Conservation (phyloP, 2,888 invertebrate species). For the Mantis religiosa region DNA sequence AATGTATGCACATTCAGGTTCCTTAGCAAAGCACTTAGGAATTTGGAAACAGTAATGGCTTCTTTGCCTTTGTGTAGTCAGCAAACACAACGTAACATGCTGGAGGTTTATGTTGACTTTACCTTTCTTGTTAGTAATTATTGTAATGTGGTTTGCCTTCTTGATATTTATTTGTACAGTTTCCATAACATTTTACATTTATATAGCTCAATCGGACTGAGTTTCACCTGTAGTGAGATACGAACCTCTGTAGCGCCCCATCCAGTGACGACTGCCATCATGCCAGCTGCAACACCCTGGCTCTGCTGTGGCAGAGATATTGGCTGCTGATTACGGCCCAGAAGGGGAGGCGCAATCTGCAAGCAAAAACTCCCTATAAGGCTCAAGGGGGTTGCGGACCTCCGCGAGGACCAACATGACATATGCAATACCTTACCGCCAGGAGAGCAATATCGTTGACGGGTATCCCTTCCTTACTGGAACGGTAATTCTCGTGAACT, state of each 20-base stretch:
- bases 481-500: neutral
- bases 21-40: too few species aligned
- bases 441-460: conserved; percentile 6
- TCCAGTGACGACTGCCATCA: neutral
- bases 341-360: neutral
- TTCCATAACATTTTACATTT: too few species aligned
- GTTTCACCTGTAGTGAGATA: neutral
- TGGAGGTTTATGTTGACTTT: too few species aligned
- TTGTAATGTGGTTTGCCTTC: too few species aligned
- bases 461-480: neutral
- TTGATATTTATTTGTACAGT: too few species aligned
- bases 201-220: too few species aligned
- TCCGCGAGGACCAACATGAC: neutral
- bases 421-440: neutral
- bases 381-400: too few species aligned
- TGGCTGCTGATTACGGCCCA: neutral
- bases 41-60: too few species aligned
- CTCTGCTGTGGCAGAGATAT: neutral
- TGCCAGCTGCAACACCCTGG: neutral
- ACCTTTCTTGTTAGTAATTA: too few species aligned
- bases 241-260: neutral
- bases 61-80: too few species aligned
- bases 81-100: too few species aligned
- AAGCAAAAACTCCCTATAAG: neutral
- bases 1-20: too few species aligned